Conservation (phyloP, 35 echinoderm and acorn worm species). For the Ophioderma brevispina region DNA sequence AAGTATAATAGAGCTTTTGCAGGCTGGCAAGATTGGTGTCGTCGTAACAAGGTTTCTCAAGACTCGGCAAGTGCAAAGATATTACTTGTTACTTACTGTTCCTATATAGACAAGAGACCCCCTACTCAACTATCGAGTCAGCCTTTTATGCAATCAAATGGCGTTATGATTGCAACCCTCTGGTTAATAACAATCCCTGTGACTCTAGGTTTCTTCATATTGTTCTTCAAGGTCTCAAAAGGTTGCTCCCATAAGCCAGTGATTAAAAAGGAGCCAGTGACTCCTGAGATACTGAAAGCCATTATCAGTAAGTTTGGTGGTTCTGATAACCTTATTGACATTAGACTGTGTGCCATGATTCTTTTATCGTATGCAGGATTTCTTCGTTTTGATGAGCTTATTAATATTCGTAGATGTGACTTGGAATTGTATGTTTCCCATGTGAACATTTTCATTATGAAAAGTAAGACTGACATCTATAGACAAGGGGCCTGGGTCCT, state of each 20-base stretch:
- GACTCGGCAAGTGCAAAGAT: background rate
- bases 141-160: background rate
- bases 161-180: background rate
- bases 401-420: background rate
- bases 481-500: no score
- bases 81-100: background rate
- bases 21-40: background rate
- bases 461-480: background rate
- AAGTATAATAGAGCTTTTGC: background rate
- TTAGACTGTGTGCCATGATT: background rate
- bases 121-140: background rate
- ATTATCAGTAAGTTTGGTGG: background rate
- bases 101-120: background rate
- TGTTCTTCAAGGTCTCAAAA: background rate
- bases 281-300: background rate
- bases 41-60: background rate
- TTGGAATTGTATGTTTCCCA: background rate
- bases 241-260: background rate
- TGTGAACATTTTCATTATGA: background rate
- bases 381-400: background rate
- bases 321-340: background rate
- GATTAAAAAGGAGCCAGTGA: background rate
- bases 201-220: background rate
- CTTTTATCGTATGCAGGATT: background rate
- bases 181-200: background rate